A percentile compares a stretch with the other conserved stretches of the same genome.
These are phyloP conservation scores for Thymelicus sylvestris DNA, from an alignment of 2,888 invertebrate genomes.

Conservation along the genomic window DNA sequence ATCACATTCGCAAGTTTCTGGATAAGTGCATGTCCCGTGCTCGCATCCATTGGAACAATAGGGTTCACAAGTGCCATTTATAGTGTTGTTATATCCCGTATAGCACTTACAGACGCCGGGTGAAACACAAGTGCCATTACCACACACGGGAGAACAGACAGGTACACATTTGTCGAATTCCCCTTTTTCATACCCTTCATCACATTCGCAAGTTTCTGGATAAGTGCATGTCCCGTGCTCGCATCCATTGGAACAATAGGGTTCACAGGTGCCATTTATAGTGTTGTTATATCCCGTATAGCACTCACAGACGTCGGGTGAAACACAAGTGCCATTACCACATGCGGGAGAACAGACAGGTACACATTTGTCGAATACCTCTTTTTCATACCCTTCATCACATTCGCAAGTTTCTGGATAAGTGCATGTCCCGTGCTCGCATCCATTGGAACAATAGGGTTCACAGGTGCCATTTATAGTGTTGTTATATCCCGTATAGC, in stretches of 20 bases:
- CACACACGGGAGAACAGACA: too few relatives aligned
- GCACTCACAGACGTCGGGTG: slow-evolving; percentile 59
- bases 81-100: too few relatives aligned
- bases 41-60: too few relatives aligned
- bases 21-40: too few relatives aligned
- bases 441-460: slow-evolving; percentile 51
- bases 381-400: slow-evolving; percentile 39
- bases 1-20: too few relatives aligned
- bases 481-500: slow-evolving; percentile 63
- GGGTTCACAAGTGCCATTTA: too few relatives aligned
- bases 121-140: too few relatives aligned
- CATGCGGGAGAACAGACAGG: slow-evolving; percentile 52
- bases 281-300: slow-evolving; percentile 33
- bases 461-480: slow-evolving; percentile 47
- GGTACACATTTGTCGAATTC: too few relatives aligned
- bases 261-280: slow-evolving; percentile 15
- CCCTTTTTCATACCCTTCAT: too few relatives aligned
- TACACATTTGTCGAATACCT: slow-evolving; percentile 40
- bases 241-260: slow-evolving; percentile 38
- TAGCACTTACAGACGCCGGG: too few relatives aligned
- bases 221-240: too few relatives aligned
- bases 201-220: too few relatives aligned
- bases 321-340: slow-evolving; percentile 58
- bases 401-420: slow-evolving; percentile 41
- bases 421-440: slow-evolving; percentile 41